Evolutionary conservation across 2,797 vertebrate species (phyloP).

Genomic region (Peromyscus nudipes): DNA sequence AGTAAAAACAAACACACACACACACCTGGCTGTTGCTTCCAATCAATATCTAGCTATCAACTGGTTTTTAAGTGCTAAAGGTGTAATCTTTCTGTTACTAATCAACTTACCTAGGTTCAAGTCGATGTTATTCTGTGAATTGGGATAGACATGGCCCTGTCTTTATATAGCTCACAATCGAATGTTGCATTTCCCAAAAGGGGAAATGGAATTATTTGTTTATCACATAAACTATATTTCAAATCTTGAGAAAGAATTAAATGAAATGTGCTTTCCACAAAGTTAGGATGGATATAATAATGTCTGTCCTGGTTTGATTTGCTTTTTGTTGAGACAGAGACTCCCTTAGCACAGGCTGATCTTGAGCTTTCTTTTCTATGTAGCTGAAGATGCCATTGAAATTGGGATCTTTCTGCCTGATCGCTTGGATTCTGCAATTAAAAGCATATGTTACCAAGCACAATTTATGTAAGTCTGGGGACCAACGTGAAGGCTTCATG

Average conservation of each 20-base stretch:
- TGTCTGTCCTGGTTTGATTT: background rate
- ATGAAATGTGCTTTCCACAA: background rate
- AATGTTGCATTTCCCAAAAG: background rate
- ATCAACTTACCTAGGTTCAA: background rate
- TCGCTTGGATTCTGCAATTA: background rate
- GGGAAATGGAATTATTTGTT: background rate
- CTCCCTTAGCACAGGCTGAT: background rate
- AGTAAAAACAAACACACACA: background rate
- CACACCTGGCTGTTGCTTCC: background rate
- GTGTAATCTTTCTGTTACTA: background rate
- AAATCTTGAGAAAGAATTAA: conserved; percentile 4
- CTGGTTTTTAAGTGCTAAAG: background rate
- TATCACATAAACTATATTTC: background rate
- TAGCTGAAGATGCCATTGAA: background rate
- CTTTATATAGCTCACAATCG: background rate
- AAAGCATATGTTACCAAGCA: background rate
- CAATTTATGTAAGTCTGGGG: background rate
- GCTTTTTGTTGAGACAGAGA: background rate
- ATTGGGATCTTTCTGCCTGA: too few relatives aligned
- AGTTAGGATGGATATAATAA: background rate
- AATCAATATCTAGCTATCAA: background rate
- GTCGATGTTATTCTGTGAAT: background rate
- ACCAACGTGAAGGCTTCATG: background rate
- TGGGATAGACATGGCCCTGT: background rate
- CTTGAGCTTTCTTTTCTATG: background rate